Evolutionary conservation across 2,797 vertebrate species (phyloP), one percentile per base, ranked within the genome.

Genomic region (Platyrinchus mystaceus): DNA sequence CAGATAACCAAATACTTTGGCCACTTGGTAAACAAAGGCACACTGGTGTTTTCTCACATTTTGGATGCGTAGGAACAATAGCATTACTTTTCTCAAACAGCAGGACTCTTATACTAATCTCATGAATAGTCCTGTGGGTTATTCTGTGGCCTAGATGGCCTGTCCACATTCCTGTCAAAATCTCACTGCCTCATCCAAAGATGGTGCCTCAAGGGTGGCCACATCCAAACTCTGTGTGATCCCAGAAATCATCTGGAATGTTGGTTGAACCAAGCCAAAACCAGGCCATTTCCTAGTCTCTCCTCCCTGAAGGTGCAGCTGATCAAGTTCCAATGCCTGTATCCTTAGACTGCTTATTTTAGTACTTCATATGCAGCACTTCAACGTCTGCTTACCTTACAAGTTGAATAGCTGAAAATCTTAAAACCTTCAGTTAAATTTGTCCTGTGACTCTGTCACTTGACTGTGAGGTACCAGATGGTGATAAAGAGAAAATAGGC

Each of bases 401-500:
- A 75, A 84, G 59, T 28, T 66, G 32, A 47, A 77, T 44, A n/a
- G 85, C 74, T 80, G 27, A 60, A 43, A 74, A 78, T 85, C 64
- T 86, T 78, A 63, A 94, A 96, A 95, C 84, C 58, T 84, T 78
- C 63, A 56, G 74, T 91, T 91, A 93, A 77, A 95, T 93, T 78
- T 93, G 58, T 90, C 9, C 23, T 86, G 64, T 87, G 63, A 86
- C 69, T 86, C 68, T 84, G 28, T 94, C 3, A 9, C 69, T 94
- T 94, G 83, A 77, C 84, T 89, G 46, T 27, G 23, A 92, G 62
- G 47, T 84, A 82, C 83, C 96, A 97, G 94, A 96, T 97, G 96
- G 90, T 90, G 89, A 92, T 94, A 87, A 92, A 84, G 89, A 90
- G 84, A 96, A 95, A 96, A 95, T 89, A 96, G 84, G 66, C 84